phyloP scores from a whole-genome alignment of 1,140 invertebrate genomes.

The Saccostrea echinata region DNA sequence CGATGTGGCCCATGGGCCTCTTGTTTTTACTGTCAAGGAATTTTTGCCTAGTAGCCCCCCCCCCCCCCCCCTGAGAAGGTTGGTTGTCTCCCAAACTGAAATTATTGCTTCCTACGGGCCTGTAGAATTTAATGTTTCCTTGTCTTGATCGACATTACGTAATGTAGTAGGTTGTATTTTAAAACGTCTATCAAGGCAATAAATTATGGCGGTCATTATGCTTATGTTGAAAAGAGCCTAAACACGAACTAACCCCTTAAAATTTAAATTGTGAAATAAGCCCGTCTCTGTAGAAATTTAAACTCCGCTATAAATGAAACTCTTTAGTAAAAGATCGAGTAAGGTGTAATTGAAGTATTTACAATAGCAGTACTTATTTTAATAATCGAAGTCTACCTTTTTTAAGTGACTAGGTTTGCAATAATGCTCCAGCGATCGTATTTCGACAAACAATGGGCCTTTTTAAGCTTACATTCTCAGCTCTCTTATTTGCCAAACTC shows the following conservation, averaged over 20 bases:
- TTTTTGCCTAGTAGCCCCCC: too few relatives aligned
- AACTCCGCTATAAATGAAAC: conserved; percentile 10
- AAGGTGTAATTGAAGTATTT: conserved; percentile 3
- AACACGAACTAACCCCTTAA: conserved; percentile 2
- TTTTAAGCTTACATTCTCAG: neutral
- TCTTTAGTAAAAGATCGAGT: neutral
- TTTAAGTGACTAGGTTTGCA: neutral
- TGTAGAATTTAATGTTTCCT: too few relatives aligned
- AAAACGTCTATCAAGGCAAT: conserved; percentile 20
- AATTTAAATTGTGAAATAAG: conserved; percentile 21
- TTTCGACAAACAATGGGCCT: conserved; percentile 16
- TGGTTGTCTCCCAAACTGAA: too few relatives aligned
- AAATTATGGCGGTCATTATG: neutral
- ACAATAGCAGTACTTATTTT: neutral
- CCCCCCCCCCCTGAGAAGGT: too few relatives aligned
- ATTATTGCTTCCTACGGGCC: too few relatives aligned
- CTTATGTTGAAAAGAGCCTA: neutral
- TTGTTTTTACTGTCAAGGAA: too few relatives aligned
- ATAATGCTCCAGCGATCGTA: neutral
- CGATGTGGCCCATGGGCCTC: too few relatives aligned
- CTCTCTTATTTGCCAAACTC: conserved; percentile 5
- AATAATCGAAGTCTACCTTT: conserved; percentile 4
- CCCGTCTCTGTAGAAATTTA: neutral
- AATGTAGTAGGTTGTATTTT: too few relatives aligned
- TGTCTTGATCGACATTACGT: too few relatives aligned